Evolutionary conservation across 2,888 invertebrate species (phyloP), one percentile per base, ranked within the genome.

Genomic region (Cancer borealis): DNA sequence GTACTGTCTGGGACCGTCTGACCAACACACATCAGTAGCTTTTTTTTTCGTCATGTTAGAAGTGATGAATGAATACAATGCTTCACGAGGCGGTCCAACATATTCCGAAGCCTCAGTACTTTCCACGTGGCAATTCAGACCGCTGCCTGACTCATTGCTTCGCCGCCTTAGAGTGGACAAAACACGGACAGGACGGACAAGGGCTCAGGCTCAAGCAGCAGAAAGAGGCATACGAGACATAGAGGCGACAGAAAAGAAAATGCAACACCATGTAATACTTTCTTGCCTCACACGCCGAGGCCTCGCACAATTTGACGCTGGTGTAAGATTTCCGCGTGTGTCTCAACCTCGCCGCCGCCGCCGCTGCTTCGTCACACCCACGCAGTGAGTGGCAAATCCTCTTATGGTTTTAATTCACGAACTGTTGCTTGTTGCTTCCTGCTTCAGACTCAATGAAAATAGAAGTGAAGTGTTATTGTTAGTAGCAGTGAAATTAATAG

Each of bases 311-410:
- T 73, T 73, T 73, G 8, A 26, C 73, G 73, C 73, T 73, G 73
- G 26, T 73, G 73, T 73, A 73, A 73, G 73, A 5, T 73, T 73
- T 73, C 73, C 73, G 73, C 26, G 73, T 73, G 73, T 73, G 26
- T 73, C 26, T 26, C n/a, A 26, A n/a, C 73, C n/a, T n/a, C 4
- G 54, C 10, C 73, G 73, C 1, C 26, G 26, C 26, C 8, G 73
- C n/a, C 21, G 21, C 21, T 73, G 21, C 26, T 26, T 73, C n/a
- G 73, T 73, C 10, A 73, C 73, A 10, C 73, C 73, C 26, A 26
- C 73, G 26, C 73, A 6, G 73, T 2, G 26, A 73, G 73, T 10
- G 2, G 10, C 8, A 5, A 73, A 73, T 73, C 26, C 4, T 73
- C 8, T 73, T 73, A n/a, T n/a, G 26, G 73, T 26, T 73, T 73